Conservation (phyloP, 2,797 vertebrate genomes). For the Cichlasoma orientale region DNA sequence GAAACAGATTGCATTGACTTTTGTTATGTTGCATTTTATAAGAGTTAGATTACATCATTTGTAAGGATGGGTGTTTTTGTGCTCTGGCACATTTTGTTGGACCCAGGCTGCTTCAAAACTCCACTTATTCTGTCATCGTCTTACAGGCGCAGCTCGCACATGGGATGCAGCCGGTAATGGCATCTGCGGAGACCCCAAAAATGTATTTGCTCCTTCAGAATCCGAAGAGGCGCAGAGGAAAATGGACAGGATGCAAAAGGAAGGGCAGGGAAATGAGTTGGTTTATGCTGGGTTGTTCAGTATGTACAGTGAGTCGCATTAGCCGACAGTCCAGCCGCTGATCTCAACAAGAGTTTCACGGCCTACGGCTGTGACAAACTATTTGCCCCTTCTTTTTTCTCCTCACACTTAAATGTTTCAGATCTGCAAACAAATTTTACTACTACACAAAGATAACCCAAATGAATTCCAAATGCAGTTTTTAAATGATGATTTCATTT, state of each 20-base stretch:
- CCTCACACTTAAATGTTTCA: no score
- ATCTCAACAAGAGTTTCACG: neutral
- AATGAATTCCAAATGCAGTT: neutral
- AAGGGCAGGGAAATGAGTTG: neutral
- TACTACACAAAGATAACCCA: neutral
- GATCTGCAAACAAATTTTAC: neutral
- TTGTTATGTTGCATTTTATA: slow-evolving; percentile 30
- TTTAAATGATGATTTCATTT: no score
- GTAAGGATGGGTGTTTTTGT: neutral
- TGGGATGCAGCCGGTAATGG: neutral
- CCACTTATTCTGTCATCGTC: neutral
- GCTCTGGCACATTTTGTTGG: neutral
- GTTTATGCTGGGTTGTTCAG: neutral
- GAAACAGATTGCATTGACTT: slow-evolving; percentile 15
- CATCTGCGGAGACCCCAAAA: neutral
- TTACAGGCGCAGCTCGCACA: neutral
- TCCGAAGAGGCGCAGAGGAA: neutral
- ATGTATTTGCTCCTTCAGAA: neutral
- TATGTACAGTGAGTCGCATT: neutral
- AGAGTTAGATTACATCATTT: slow-evolving; percentile 6
- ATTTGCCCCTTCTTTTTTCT: no score
- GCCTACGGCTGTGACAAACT: neutral
- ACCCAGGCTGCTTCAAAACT: neutral
- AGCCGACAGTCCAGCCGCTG: neutral
- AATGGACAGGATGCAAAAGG: neutral